phyloP scores from a whole-genome alignment of 2,113 vertebrate species.

The Stigmatopora nigra region DNA sequence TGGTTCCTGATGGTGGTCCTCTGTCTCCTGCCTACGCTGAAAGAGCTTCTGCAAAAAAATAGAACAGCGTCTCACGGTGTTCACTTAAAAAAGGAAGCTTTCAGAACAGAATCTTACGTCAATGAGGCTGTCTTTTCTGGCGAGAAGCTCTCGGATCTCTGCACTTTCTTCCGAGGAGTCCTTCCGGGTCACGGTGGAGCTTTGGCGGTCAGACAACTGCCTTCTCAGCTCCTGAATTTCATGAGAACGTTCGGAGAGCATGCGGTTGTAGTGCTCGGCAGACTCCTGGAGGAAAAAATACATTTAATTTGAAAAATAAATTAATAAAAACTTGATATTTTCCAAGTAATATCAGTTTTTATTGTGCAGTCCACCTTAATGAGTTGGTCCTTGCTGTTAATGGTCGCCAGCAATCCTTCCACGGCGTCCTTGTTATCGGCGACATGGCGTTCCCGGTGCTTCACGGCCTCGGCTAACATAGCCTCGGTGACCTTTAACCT shows the following conservation, averaged over 20 bases:
- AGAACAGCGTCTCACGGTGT: too few species aligned
- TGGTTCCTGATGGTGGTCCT: slow-evolving; percentile 33
- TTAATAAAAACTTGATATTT: too few species aligned
- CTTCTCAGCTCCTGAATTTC: slow-evolving; percentile 67
- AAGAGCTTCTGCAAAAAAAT: slow-evolving; percentile 65
- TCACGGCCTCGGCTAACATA: slow-evolving; percentile 67
- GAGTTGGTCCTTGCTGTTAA: slow-evolving; percentile 73
- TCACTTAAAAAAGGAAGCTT: too few species aligned
- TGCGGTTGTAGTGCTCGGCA: slow-evolving; percentile 64
- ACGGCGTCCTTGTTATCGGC: slow-evolving; percentile 70
- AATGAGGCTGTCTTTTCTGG: slow-evolving; percentile 69
- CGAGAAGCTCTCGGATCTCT: slow-evolving; percentile 56
- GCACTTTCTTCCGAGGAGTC: slow-evolving; percentile 58
- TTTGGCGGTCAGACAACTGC: slow-evolving; percentile 61
- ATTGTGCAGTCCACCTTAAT: slow-evolving; percentile 55
- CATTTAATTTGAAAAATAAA: neutral
- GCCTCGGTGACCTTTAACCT: slow-evolving; percentile 71
- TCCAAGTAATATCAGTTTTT: too few species aligned
- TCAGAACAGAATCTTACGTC: slow-evolving; percentile 49
- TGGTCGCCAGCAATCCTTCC: slow-evolving; percentile 66
- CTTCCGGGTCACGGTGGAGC: slow-evolving; percentile 59
- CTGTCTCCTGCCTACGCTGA: slow-evolving; percentile 57
- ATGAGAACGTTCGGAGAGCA: slow-evolving; percentile 59
- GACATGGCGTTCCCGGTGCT: slow-evolving; percentile 67
- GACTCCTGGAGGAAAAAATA: slow-evolving; percentile 55